Evolutionary conservation across 2,797 vertebrate species (phyloP).

Genomic region (Leuciscus waleckii): DNA sequence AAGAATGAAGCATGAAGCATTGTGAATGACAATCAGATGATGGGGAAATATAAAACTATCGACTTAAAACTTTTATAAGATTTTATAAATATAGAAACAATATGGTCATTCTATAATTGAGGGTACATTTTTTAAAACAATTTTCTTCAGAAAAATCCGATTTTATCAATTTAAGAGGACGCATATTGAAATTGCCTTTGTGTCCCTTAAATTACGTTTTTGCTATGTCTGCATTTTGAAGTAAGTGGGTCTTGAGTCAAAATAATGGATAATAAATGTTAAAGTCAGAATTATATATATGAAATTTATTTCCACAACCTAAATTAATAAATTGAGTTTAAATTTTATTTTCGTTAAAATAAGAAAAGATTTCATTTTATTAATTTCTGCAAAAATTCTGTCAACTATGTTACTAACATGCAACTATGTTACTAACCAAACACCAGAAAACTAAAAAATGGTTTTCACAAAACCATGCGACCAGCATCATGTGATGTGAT

Average conservation of each 20-base stretch:
- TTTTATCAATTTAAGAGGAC: not conserved
- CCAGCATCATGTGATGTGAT: too few relatives aligned
- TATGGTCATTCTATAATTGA: not conserved
- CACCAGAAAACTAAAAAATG: not conserved
- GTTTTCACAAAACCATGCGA: too few relatives aligned
- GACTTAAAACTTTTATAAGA: not conserved
- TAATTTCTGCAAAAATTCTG: too few relatives aligned
- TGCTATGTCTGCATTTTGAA: not conserved
- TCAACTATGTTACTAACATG: too few relatives aligned
- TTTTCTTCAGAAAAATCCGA: not conserved
- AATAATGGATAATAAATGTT: not conserved
- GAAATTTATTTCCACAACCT: not conserved
- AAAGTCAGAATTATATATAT: not conserved
- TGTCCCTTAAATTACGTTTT: not conserved
- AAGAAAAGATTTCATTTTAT: too few relatives aligned
- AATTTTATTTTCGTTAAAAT: too few relatives aligned
- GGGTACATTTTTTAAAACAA: too few relatives aligned
- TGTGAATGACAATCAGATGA: not conserved
- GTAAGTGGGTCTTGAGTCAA: not conserved
- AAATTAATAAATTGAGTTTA: not conserved
- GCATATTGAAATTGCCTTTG: not conserved
- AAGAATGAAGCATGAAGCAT: not conserved
- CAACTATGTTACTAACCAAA: too few relatives aligned
- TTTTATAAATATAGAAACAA: too few relatives aligned
- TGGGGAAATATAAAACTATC: not conserved